A percentile compares a stretch with the other conserved stretches of the same genome.
Conservation (phyloP, 2,888 invertebrate species). For the Eupithecia dodoneata region DNA sequence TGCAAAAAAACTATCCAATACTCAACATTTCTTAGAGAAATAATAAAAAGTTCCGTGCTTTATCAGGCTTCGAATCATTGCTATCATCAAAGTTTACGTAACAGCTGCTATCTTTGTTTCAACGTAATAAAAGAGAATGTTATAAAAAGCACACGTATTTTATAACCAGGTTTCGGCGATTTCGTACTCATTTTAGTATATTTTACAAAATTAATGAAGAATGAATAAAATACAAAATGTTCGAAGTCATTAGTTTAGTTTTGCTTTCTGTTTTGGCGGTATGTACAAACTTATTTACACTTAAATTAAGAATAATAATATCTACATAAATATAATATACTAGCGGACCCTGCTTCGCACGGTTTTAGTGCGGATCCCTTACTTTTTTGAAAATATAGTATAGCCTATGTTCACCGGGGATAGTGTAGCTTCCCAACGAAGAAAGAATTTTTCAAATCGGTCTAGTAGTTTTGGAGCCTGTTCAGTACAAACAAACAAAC, state of each 20-base stretch:
- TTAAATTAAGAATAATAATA: no score
- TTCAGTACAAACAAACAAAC: no score
- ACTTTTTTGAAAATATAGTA: no score
- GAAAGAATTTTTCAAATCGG: no score
- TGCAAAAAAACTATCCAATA: not conserved
- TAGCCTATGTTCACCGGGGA: no score
- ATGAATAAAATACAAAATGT: conserved; percentile 46
- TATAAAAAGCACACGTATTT: conserved; percentile 55
- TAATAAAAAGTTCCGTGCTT: conserved; percentile 27
- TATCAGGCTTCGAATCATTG: conserved; percentile 30
- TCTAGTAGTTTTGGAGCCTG: no score
- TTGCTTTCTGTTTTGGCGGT: conserved; percentile 43
- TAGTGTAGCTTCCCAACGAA: no score
- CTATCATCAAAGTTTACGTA: conserved; percentile 29
- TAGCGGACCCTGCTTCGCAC: no score
- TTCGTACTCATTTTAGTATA: conserved; percentile 11
- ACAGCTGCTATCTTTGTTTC: conserved; percentile 27
- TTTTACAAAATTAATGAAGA: conserved; percentile 35
- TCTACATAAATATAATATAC: no score
- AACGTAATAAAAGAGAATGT: conserved; percentile 38
- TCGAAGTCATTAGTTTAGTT: conserved; percentile 38
- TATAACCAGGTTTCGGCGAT: conserved; percentile 25
- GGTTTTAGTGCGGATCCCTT: no score
- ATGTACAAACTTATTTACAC: conserved; percentile 22
- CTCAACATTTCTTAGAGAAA: not conserved